Percentiles rank a stretch among this genome's conserved stretches.
These are phyloP conservation scores for Resseliella maxima DNA, from an alignment of 2,888 invertebrate genomes.

Conservation along the genomic window DNA sequence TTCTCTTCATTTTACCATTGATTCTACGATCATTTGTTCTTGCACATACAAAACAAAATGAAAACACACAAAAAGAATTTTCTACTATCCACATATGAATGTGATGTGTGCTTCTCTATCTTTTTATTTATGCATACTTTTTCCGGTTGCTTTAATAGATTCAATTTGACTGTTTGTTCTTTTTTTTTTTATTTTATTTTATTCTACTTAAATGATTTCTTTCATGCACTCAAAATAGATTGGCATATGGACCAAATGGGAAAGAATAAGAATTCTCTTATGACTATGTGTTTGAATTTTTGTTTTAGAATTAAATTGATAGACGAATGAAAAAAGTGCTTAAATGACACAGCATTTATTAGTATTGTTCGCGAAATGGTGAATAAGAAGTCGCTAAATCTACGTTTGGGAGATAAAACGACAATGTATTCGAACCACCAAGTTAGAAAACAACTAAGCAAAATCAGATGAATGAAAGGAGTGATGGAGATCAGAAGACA, in stretches of 20 bases:
- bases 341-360: constrained; percentile 12
- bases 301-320: not conserved
- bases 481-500: no score
- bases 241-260: no score
- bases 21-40: not conserved
- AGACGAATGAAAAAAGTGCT: not conserved
- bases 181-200: no score
- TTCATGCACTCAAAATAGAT: no score
- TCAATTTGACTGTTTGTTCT: not conserved
- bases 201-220: no score
- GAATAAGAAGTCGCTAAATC: not conserved
- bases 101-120: not conserved
- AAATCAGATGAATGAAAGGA: no score
- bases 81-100: not conserved
- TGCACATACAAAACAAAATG: not conserved
- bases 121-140: not conserved
- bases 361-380: not conserved
- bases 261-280: no score
- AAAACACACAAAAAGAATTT: not conserved
- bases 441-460: no score
- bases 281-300: not conserved
- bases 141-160: not conserved
- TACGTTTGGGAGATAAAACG: not conserved
- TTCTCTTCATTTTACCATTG: not conserved
- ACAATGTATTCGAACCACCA: no score